A percentile compares a stretch with the other conserved stretches of the same genome.
Evolutionary conservation across 2,797 vertebrate species (phyloP).

Genomic region (Manis javanica): DNA sequence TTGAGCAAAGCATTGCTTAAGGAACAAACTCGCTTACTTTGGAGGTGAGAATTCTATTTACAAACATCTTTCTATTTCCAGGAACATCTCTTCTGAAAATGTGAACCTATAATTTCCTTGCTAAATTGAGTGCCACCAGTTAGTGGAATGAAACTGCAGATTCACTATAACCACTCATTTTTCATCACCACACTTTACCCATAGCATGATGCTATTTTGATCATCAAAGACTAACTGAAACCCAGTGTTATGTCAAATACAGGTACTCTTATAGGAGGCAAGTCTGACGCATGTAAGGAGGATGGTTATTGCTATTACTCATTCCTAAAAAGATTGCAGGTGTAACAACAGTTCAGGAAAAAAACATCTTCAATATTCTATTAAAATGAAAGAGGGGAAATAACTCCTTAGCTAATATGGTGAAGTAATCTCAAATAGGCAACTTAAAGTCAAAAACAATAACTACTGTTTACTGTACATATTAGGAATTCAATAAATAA

Average conservation of each 20-base stretch:
- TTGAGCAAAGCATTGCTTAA: neutral
- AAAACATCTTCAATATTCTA: neutral
- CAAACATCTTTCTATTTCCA: slow-evolving; percentile 8
- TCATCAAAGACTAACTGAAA: slow-evolving; percentile 26
- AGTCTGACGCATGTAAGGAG: neutral
- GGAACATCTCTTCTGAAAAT: neutral
- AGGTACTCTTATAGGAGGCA: neutral
- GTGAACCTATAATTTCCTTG: slow-evolving; percentile 34
- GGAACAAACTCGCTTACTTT: neutral
- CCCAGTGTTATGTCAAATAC: neutral
- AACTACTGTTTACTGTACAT: neutral
- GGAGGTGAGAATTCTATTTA: neutral
- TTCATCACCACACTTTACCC: neutral
- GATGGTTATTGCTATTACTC: neutral
- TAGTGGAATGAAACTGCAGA: neutral
- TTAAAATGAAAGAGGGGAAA: neutral
- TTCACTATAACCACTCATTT: neutral
- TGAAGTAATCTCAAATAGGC: neutral
- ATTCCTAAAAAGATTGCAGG: neutral
- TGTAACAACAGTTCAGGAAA: neutral
- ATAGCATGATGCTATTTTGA: slow-evolving; percentile 4
- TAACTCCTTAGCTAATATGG: neutral
- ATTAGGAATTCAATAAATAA: neutral
- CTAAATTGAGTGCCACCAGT: slow-evolving; percentile 48
- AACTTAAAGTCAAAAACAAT: neutral